Conservation (phyloP, 2,797 vertebrate genomes). For the Zenarchopterus dispar region DNA sequence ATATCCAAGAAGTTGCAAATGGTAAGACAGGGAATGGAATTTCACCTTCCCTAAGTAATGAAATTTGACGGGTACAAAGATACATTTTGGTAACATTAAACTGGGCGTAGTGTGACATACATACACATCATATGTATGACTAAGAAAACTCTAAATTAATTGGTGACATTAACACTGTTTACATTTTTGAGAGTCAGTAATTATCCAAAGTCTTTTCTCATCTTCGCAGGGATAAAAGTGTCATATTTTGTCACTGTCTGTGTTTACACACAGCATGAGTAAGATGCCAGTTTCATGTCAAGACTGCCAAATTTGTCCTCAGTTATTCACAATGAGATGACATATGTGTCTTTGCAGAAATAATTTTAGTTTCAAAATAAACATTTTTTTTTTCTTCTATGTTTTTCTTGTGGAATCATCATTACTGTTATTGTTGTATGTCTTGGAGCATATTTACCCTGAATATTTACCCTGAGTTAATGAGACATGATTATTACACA, state of each 20-base stretch:
- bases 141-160: neutral
- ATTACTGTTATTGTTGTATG: slow-evolving; percentile 36
- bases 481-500: slow-evolving; percentile 37
- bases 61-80: neutral
- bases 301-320: slow-evolving; percentile 13
- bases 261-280: neutral
- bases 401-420: slow-evolving; percentile 16
- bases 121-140: neutral
- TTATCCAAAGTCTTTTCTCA: neutral
- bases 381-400: slow-evolving; percentile 12
- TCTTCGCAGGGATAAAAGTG: neutral
- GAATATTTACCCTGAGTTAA: slow-evolving; percentile 40
- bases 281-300: neutral
- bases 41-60: too few species aligned
- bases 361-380: slow-evolving; percentile 27
- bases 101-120: neutral
- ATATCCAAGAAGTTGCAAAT: too few species aligned
- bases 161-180: neutral
- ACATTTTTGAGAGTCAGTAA: slow-evolving; percentile 1
- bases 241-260: neutral
- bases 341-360: slow-evolving; percentile 32
- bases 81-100: neutral
- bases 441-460: slow-evolving; percentile 13
- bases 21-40: too few species aligned
- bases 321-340: slow-evolving; percentile 27